Base-by-base conservation (phyloP, 2,888 invertebrate species). In the Holacanthella duospinosa region DNA sequence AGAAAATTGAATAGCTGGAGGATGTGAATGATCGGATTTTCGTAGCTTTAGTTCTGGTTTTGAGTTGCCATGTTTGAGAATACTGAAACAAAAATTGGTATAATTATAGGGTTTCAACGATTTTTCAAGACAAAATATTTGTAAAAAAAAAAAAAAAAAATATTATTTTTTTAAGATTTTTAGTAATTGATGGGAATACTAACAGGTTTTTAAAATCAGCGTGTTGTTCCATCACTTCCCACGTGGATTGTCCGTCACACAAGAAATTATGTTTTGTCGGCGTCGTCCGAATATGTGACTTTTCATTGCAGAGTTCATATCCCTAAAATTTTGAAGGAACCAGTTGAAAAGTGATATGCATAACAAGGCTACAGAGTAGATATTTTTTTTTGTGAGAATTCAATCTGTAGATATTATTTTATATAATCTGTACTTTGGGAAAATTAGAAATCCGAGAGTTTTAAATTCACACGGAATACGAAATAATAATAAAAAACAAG, bases 201-300 rank as follows among this genome's bases (percentile, higher is more conserved):
- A 71, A 77, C 76, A 74, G 75, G 70, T 75, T 75, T 61, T 69
- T 72, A 71, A 84, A 84, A 74, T 84, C 84, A 1, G 74, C 69
- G 74, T 83, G 82, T 66, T 78, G 77, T 43, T 80, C 75, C 65
- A 84, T 83, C 28, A 85, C 81, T 66, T 83, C 83, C 75, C 83
- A 78, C 1, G 82, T 82, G 74, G 83, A 83, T 55, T 80, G 78
- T 26, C 84, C 79, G 64, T 81, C 78, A 74, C 85, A 86, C 36
- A 85, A 77, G 36, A 82, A 78, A 75, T 85, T 86, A 70, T 85
- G 85, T 75, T 84, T 84, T 29, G 84, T 85, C 1, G 85, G 85
- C 1, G 84, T 82, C 68, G 82, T 81, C 25, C 79, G 78, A 74
- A 85, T 82, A 76, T 85, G 85, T 29, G 79, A 83, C 25, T 78